Evolutionary conservation across 2,797 vertebrate genomes (phyloP), one percentile per base, ranked within the genome.

Genomic region (Sternarchorhynchus goeldii): DNA sequence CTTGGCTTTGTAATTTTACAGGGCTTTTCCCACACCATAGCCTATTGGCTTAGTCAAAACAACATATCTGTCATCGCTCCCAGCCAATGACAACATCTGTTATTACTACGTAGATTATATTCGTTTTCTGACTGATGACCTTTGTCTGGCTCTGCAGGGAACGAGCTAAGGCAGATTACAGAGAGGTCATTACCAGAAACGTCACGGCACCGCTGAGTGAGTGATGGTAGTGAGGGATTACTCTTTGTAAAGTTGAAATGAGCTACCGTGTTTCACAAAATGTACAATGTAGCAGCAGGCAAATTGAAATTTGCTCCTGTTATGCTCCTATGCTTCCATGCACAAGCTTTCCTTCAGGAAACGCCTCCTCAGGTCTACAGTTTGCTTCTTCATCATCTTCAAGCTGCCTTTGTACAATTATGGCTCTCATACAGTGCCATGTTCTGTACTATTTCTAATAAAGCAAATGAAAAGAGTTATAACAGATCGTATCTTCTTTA

Each of bases 341-440:
- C 34, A 20, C 62, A 65, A 63, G 60, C 12, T 12, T 55, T 36
- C 50, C n/a, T 25, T 10, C 45, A 12, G n/a, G 18, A 59, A 59
- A 68, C 36, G 25, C 25, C 29, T 2, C 18, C 7, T 60, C 29
- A 7, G 2, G 2, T 64, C 16, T 31, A 59, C 14, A 21, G 18
- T 31, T 77, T 77, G 62, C 36, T 62, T 71, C 76, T 82, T 53
- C 31, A 71, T 83, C 58, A 67, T 81, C 66, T 67, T 65, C 76
- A 69, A 69, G 59, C 59, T 81, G 63, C 31, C 17, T 57, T 78
- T 31, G 34, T 73, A 34, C 50, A 58, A 34, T 45, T 66, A 73
- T 45, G 63, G 39, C 21, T 67, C n/a, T 29, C 32, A 39, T 4
- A 62, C 34, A 50, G 70, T 64, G 39, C 73, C 55, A 25, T 25